Conservation (phyloP, 2,888 invertebrate genomes). For the Melanostoma mellinum region DNA sequence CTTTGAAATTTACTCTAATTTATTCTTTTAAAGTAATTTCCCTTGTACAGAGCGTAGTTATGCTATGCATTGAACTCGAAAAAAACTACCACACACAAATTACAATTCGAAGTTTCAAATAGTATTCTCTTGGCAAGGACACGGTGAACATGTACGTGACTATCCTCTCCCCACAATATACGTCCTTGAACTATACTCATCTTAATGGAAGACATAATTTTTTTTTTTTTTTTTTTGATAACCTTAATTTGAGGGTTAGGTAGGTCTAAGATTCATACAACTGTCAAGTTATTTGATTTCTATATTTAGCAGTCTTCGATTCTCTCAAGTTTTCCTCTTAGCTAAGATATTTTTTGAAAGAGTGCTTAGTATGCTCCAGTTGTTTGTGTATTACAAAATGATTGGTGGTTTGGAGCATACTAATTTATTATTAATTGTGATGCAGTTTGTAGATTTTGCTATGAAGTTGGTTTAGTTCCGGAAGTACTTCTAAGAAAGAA, state of each 20-base stretch:
- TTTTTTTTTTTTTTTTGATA: slow-evolving; percentile 43
- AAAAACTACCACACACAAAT: slow-evolving; percentile 46
- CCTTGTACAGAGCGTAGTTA: background rate
- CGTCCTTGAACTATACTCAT: slow-evolving; percentile 52
- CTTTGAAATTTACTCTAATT: slow-evolving; percentile 29
- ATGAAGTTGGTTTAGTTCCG: no score
- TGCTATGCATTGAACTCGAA: slow-evolving; percentile 25
- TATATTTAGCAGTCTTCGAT: slow-evolving; percentile 1
- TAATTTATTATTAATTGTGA: no score
- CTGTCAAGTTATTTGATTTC: slow-evolving; percentile 36
- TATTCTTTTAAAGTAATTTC: background rate
- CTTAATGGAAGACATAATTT: slow-evolving; percentile 27
- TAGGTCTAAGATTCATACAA: slow-evolving; percentile 11
- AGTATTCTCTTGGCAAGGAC: slow-evolving; percentile 39
- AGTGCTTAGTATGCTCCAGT: no score
- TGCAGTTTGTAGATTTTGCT: no score
- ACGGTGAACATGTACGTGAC: slow-evolving; percentile 52
- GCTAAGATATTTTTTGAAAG: no score
- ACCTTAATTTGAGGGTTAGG: slow-evolving; percentile 25
- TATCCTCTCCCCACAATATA: slow-evolving; percentile 20
- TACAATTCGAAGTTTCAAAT: slow-evolving; percentile 26
- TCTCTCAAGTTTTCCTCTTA: background rate
- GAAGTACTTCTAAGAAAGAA: no score
- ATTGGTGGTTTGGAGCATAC: no score
- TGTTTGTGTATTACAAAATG: no score